phyloP scores from a whole-genome alignment of 2,797 vertebrate species.

The Gymnothorax reevesii region DNA sequence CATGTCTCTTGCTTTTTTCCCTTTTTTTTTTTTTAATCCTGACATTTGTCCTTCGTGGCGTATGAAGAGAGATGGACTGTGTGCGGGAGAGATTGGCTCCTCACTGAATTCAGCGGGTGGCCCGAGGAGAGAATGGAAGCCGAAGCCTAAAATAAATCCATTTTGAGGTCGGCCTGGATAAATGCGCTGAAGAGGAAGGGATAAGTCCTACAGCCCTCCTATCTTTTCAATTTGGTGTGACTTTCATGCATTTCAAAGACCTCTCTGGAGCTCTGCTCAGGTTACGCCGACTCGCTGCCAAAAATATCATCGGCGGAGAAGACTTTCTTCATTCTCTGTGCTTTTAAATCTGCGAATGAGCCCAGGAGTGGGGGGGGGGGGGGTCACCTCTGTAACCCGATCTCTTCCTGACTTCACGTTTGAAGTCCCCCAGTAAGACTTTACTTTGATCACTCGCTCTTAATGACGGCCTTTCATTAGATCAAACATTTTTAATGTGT shows the following conservation, averaged over 20 bases:
- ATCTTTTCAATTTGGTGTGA: constrained; percentile 28
- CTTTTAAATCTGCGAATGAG: constrained; percentile 52
- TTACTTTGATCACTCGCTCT: constrained; percentile 75
- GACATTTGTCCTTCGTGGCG: constrained; percentile 2
- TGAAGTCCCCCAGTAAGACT: constrained; percentile 74
- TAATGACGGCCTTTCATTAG: constrained; percentile 72
- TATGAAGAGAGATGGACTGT: constrained; percentile 17
- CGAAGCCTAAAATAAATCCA: constrained; percentile 23
- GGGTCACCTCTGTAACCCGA: constrained; percentile 66
- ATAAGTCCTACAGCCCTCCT: background rate
- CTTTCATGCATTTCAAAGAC: constrained; percentile 47
- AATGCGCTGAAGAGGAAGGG: constrained; percentile 34
- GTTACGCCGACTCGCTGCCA: constrained; percentile 52
- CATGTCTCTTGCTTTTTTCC: constrained; percentile 37
- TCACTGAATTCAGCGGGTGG: background rate
- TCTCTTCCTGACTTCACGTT: constrained; percentile 72
- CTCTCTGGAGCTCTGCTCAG: constrained; percentile 46
- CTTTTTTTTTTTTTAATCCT: background rate
- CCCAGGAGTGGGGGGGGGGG: constrained; percentile 25
- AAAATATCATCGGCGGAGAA: constrained; percentile 57
- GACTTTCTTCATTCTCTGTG: constrained; percentile 50
- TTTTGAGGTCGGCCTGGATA: constrained; percentile 37
- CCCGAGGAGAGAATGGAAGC: constrained; percentile 24
- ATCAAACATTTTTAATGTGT: constrained; percentile 63
- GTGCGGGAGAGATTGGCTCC: too few species aligned